Conservation (phyloP, 2,888 invertebrate species). For the Cantharis rufa region DNA sequence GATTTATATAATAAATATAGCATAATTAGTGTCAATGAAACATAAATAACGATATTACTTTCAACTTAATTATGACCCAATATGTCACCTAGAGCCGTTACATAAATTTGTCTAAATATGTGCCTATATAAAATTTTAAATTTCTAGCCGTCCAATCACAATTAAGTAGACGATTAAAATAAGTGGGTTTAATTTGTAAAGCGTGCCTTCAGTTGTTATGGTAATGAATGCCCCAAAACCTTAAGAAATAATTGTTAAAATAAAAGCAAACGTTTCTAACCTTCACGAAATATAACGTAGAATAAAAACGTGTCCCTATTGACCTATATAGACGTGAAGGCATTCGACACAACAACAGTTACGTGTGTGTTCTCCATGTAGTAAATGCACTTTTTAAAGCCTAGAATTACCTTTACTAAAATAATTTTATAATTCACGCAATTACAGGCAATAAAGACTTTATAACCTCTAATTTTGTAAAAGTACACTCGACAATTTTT, state of each 20-base stretch:
- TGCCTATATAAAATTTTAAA: neutral
- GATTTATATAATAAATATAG: neutral
- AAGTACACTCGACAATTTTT: neutral
- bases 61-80: neutral
- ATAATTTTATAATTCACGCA: neutral
- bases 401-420: neutral
- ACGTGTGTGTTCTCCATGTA: neutral
- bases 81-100: neutral
- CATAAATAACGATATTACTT: neutral
- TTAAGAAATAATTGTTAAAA: neutral
- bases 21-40: slow-evolving; percentile 5
- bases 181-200: neutral
- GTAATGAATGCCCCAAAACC: neutral
- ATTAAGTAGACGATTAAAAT: neutral
- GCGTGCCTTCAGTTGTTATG: neutral
- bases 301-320: neutral
- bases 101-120: neutral
- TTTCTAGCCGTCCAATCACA: neutral
- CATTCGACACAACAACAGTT: neutral
- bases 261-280: neutral
- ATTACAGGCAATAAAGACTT: neutral
- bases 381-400: neutral
- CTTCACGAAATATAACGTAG: neutral
- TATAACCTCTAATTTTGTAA: neutral
- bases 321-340: neutral